Base-by-base conservation (phyloP, 2,113 vertebrate genomes). In the Amphiprion percula region DNA sequence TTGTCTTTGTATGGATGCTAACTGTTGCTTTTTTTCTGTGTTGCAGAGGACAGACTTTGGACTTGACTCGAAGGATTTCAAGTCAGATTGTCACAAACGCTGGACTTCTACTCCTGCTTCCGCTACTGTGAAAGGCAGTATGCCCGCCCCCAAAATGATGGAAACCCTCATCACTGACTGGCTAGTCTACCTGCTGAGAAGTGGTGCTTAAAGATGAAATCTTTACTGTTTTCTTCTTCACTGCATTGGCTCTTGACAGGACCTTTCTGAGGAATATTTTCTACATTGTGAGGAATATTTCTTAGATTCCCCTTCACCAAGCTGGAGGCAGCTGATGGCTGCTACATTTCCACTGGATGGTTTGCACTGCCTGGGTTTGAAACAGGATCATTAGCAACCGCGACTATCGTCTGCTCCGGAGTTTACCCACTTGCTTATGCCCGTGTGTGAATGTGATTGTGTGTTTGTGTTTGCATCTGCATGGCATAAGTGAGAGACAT, bases 41-140 rank as follows among this genome's bases (percentile, higher is more conserved):
- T 89, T 88, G 56, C 79, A 92, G 89, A 59, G 41, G 26, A 74
- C 66, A 58, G 50, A 78, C 69, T 53, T 46, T 71, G 61, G 76
- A 74, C 53, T 23, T 23, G 64, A 74, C 53, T 19, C 67, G 5
- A 39, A 17, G 37, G 24, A 8, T 64, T 44, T 1, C 46, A 46
- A 66, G 50, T 37, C 41, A 41, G 4, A 54, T 7, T 9, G 33
- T 9, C 15, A 12, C 30, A 30, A 30, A 30, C 30, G 6, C 61
- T 10, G 17, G 74, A 28, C 28, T 0, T 0, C 66, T 9, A 10
- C 47, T 23, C 3, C 77, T 59, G 53, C 68, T 8, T 16, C 60
- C 12, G 1, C 77, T 44, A 14, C 74, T 73, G 52, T 14, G 15
- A 26, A 39, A 39, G n/a, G 53, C 53, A 4, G 26, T 39, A 49